phyloP scores from a whole-genome alignment of 2,888 invertebrate species.

The Trachelus troglodyta region DNA sequence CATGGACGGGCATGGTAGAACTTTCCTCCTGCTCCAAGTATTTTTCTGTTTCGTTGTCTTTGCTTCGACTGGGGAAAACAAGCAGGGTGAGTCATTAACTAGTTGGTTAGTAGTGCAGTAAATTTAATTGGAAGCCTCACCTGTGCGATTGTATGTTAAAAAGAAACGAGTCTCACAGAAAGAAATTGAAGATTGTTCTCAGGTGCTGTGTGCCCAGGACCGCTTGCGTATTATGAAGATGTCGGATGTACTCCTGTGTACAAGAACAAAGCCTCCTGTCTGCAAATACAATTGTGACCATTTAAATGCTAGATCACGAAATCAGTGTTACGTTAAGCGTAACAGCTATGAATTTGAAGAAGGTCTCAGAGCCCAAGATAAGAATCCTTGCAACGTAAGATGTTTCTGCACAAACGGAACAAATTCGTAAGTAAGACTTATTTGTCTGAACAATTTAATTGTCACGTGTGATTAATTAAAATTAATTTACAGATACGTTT shows the following conservation, averaged over 20 bases:
- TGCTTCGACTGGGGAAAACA: not conserved
- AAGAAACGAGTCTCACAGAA: too few relatives aligned
- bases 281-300: too few relatives aligned
- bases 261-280: too few relatives aligned
- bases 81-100: not conserved
- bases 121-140: too few relatives aligned
- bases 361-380: slow-evolving; percentile 38
- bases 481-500: slow-evolving; percentile 35
- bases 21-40: not conserved
- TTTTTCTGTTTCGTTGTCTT: not conserved
- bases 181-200: too few relatives aligned
- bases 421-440: slow-evolving; percentile 1
- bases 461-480: not conserved
- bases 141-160: too few relatives aligned
- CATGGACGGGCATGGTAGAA: not conserved
- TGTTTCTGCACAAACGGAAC: slow-evolving; percentile 34
- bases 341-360: slow-evolving; percentile 33
- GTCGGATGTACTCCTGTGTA: too few relatives aligned
- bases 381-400: slow-evolving; percentile 44
- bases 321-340: too few relatives aligned
- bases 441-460: not conserved
- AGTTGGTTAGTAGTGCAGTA: not conserved
- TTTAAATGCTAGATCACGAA: too few relatives aligned
- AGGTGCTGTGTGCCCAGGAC: too few relatives aligned
- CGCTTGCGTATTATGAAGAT: too few relatives aligned